These are phyloP conservation scores for Microcebus lehilahytsara DNA, from an alignment of 2,113 vertebrate species.

Conservation along the genomic window DNA sequence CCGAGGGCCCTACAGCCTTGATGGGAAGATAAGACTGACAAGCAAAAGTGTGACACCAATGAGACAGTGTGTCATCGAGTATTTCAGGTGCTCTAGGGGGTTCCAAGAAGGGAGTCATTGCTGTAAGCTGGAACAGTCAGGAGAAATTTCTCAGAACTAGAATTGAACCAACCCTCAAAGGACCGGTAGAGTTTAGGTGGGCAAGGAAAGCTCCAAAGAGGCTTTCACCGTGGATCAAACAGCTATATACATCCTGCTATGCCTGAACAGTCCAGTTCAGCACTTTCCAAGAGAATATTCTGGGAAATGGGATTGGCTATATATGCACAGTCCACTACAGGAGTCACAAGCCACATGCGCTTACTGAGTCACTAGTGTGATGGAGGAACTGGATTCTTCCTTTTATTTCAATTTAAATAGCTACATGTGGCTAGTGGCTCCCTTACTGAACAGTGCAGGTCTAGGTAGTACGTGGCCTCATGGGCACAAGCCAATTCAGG, in stretches of 20 bases:
- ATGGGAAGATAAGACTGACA: background rate
- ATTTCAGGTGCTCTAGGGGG: background rate
- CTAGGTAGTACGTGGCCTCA: background rate
- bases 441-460: background rate
- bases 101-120: background rate
- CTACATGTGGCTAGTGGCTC: background rate
- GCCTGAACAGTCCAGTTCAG: background rate
- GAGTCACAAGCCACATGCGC: background rate
- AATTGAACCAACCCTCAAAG: slow-evolving; percentile 15
- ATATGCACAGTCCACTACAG: background rate
- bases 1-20: background rate
- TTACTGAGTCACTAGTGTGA: background rate
- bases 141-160: background rate
- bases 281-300: background rate
- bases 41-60: background rate
- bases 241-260: background rate
- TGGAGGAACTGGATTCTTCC: background rate
- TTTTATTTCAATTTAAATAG: slow-evolving; percentile 32
- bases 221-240: background rate
- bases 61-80: background rate
- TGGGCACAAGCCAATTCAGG: background rate
- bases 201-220: background rate
- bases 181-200: background rate
- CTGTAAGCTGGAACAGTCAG: background rate
- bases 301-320: background rate